Percentiles rank a stretch among this genome's conserved stretches.
These are phyloP conservation scores for Alces alces DNA, from an alignment of 2,113 vertebrate genomes.

Conservation along the genomic window DNA sequence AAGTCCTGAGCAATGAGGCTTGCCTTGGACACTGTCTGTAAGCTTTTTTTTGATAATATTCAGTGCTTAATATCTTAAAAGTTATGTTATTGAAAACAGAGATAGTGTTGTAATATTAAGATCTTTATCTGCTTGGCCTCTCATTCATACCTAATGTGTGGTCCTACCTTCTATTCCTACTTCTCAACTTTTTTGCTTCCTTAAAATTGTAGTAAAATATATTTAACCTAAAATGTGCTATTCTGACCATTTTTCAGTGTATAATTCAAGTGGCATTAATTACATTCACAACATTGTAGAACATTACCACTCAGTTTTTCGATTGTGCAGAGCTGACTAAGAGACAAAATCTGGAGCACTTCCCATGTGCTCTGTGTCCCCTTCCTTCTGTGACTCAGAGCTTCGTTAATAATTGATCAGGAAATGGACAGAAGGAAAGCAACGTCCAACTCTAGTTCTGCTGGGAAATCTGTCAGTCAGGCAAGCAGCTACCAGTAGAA, in stretches of 20 bases:
- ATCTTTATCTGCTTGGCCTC: not conserved
- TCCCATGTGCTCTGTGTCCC: not conserved
- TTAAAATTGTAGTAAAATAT: not conserved
- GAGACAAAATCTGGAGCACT: not conserved
- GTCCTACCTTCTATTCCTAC: not conserved
- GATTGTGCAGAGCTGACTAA: not conserved
- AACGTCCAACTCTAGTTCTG: not conserved
- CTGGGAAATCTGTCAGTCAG: not conserved
- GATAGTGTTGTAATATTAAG: not conserved
- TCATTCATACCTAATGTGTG: not conserved
- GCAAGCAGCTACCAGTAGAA: not conserved
- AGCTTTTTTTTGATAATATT: not conserved
- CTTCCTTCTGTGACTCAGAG: not conserved
- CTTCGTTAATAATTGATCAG: conserved; percentile 20
- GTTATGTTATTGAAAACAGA: conserved; percentile 19
- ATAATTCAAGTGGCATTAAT: not conserved
- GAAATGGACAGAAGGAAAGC: conserved; percentile 2
- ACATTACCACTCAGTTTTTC: not conserved
- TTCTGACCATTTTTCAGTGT: not conserved
- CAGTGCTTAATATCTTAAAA: not conserved
- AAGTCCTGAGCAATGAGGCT: not conserved
- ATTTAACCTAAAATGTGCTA: not conserved
- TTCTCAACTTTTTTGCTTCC: not conserved
- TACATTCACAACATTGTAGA: not conserved
- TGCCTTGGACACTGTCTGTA: not conserved